Conservation (phyloP, 2,888 invertebrate genomes). For the Tiphia femorata region DNA sequence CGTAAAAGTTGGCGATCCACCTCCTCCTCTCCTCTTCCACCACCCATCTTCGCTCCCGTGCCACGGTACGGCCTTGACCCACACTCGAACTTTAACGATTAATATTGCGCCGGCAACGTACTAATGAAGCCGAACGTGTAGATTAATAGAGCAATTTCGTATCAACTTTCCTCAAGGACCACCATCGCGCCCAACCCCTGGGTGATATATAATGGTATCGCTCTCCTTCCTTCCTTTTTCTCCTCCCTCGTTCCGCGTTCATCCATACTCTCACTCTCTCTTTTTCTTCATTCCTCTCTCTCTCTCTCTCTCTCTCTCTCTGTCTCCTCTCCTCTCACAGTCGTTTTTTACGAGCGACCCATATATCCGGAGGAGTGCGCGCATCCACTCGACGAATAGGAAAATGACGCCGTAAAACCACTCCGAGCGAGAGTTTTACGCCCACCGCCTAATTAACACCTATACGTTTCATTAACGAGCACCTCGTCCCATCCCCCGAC, state of each 20-base stretch:
- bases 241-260: background rate
- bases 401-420: too few relatives aligned
- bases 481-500: too few relatives aligned
- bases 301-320: background rate
- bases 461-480: too few relatives aligned
- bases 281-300: background rate
- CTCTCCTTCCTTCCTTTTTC: background rate
- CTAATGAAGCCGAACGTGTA: background rate
- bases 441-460: too few relatives aligned
- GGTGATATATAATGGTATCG: background rate
- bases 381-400: too few relatives aligned
- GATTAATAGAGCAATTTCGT: background rate
- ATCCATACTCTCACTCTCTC: background rate
- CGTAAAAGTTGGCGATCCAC: too few relatives aligned
- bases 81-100: conserved; percentile 1
- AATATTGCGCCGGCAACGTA: background rate
- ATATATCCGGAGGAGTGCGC: too few relatives aligned
- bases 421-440: too few relatives aligned
- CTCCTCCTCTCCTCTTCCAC: too few relatives aligned
- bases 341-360: too few relatives aligned
- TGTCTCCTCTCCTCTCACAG: background rate
- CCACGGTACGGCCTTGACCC: too few relatives aligned
- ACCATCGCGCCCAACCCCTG: background rate
- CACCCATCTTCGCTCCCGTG: too few relatives aligned
- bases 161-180: background rate